These are phyloP conservation scores for Sylvilagus floridanus DNA, from an alignment of 2,797 vertebrate species.

Conservation along the genomic window DNA sequence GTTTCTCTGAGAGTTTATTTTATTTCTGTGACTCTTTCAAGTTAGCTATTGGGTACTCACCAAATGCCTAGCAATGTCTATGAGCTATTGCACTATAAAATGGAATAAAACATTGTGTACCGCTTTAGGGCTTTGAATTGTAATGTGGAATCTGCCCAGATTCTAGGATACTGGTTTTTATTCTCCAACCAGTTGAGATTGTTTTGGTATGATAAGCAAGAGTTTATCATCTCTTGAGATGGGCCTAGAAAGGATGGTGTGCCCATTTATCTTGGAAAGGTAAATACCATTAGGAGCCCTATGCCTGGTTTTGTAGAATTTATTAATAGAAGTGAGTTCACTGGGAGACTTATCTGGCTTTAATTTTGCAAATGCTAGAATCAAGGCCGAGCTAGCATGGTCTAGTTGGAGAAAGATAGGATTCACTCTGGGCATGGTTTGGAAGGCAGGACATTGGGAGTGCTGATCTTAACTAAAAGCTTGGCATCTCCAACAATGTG, in stretches of 20 bases:
- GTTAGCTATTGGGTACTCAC: background rate
- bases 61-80: background rate
- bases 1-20: background rate
- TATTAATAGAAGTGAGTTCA: background rate
- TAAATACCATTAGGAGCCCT: background rate
- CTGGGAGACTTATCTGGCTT: background rate
- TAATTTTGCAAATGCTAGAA: background rate
- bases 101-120: background rate
- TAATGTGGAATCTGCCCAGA: background rate
- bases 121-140: background rate
- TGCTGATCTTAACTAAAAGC: background rate
- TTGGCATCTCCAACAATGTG: background rate
- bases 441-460: background rate
- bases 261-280: background rate
- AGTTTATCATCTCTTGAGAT: background rate
- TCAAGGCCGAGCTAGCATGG: background rate
- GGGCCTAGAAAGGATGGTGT: background rate
- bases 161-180: background rate
- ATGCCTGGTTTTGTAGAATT: background rate
- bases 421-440: background rate
- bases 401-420: background rate
- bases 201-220: background rate
- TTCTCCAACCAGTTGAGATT: background rate
- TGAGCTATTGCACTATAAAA: background rate
- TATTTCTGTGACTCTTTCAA: slow-evolving; percentile 8